Percentiles rank a stretch among this genome's conserved stretches.
phyloP scores from a whole-genome alignment of 2,113 vertebrate genomes.

The Trinectes maculatus region DNA sequence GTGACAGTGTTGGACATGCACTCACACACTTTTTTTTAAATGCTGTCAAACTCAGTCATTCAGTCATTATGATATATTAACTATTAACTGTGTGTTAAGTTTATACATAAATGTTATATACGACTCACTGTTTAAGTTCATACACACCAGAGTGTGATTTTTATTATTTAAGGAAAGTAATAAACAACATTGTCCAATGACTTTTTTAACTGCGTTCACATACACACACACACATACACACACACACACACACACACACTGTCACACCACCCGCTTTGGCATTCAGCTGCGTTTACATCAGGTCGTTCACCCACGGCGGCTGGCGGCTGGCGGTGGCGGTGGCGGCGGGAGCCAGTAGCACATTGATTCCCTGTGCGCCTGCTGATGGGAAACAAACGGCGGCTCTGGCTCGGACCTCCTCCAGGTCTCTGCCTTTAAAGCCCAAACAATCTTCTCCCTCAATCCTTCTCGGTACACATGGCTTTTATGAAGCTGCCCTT shows the following conservation, averaged over 20 bases:
- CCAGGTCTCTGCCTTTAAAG: constrained; percentile 31
- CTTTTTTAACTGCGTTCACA: constrained; percentile 27
- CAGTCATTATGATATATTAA: too few relatives aligned
- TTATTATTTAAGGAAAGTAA: background rate
- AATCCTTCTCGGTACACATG: constrained; percentile 32
- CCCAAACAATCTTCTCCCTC: constrained; percentile 52
- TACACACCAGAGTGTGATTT: too few relatives aligned
- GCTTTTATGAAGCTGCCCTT: constrained; percentile 42
- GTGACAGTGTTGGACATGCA: constrained; percentile 1
- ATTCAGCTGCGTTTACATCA: constrained; percentile 29
- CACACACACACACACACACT: background rate
- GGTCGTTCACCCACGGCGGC: constrained; percentile 39
- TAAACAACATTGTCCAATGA: too few relatives aligned
- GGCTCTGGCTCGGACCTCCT: constrained; percentile 34
- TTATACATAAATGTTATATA: too few relatives aligned
- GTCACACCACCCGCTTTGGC: background rate
- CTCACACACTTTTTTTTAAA: constrained; percentile 18
- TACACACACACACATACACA: background rate
- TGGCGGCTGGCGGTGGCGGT: too few relatives aligned
- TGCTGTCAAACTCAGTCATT: background rate
- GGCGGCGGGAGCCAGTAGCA: constrained; percentile 9
- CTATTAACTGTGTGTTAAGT: too few relatives aligned
- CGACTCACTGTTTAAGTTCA: too few relatives aligned
- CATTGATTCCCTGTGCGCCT: constrained; percentile 8
- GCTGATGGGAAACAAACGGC: constrained; percentile 45